Evolutionary conservation across 37 sponge, comb jelly and placozoan genomes (phyloP).

Genomic region (Halichondria panicea): DNA sequence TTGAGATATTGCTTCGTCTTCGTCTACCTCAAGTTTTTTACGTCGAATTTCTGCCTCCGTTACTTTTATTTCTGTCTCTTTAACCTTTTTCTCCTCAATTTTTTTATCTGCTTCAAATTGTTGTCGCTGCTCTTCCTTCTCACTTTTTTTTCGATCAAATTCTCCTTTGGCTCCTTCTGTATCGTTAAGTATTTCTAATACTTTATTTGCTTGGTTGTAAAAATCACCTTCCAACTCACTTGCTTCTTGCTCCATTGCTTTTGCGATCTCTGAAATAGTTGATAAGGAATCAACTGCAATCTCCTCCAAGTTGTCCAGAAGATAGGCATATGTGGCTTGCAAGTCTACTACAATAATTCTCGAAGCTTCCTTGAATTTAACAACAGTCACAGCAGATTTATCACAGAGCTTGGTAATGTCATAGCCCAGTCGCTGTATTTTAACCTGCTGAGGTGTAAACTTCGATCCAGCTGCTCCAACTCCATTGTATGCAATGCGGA

Average conservation of each 20-base stretch:
- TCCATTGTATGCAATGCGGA: constrained; percentile 55
- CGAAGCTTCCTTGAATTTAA: constrained; percentile 34
- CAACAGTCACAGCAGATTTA: constrained; percentile 37
- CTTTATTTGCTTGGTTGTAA: constrained; percentile 4
- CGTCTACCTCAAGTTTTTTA: not conserved
- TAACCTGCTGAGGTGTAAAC: constrained; percentile 25
- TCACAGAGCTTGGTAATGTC: constrained; percentile 60
- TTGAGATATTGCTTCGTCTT: not conserved
- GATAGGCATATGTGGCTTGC: constrained; percentile 36
- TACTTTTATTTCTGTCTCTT: not conserved
- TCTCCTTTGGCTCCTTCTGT: constrained; percentile 10
- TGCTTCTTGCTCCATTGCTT: constrained; percentile 31
- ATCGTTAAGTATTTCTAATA: not conserved
- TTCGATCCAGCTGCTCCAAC: constrained; percentile 35
- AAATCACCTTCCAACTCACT: constrained; percentile 19
- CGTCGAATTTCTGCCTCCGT: not conserved
- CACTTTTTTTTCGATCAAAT: not conserved
- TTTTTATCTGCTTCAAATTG: not conserved
- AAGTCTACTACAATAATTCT: constrained; percentile 24
- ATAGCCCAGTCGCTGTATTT: constrained; percentile 38
- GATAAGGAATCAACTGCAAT: constrained; percentile 32
- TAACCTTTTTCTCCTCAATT: not conserved
- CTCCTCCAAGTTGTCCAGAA: constrained; percentile 37
- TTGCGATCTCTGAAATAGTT: constrained; percentile 15
- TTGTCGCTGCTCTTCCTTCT: constrained; percentile 2